A percentile compares a stretch with the other conserved stretches of the same genome.
phyloP scores from a whole-genome alignment of 1,140 invertebrate species.

The Plutomurus gul region DNA sequence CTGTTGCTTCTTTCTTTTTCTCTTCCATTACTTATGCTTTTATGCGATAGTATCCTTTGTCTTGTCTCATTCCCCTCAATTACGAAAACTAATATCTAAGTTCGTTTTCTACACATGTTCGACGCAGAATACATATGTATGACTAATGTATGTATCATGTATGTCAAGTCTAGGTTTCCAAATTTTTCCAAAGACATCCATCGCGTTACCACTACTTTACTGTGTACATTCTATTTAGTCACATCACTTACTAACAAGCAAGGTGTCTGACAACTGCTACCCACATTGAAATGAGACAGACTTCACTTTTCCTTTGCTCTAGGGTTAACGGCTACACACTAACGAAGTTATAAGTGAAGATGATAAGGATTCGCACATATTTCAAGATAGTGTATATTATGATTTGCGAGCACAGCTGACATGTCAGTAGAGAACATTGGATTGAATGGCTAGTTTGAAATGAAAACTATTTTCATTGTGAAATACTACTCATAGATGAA shows the following conservation, averaged over 20 bases:
- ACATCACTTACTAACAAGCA: too few relatives aligned
- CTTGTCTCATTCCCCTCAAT: neutral
- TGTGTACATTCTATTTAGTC: too few relatives aligned
- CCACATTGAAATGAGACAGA: too few relatives aligned
- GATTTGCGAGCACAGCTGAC: too few relatives aligned
- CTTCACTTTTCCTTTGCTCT: too few relatives aligned
- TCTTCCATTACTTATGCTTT: neutral
- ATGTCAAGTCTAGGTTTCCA: constrained; percentile 1
- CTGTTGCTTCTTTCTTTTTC: neutral
- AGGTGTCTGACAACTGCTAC: too few relatives aligned
- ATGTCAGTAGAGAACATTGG: neutral
- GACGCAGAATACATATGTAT: neutral
- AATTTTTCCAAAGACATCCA: neutral
- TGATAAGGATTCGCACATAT: constrained; percentile 2
- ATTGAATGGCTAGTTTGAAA: constrained; percentile 6
- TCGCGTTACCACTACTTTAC: neutral
- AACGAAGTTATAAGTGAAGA: neutral
- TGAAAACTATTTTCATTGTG: constrained; percentile 18
- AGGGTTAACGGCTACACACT: constrained; percentile 8
- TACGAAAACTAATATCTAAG: neutral
- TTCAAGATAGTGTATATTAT: neutral
- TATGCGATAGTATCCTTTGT: neutral
- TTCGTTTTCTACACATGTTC: neutral
- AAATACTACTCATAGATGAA: neutral
- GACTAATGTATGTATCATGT: neutral